A percentile compares a stretch with the other conserved stretches of the same genome.
Conservation (phyloP, 2,797 vertebrate genomes). For the Discoglossus pictus region DNA sequence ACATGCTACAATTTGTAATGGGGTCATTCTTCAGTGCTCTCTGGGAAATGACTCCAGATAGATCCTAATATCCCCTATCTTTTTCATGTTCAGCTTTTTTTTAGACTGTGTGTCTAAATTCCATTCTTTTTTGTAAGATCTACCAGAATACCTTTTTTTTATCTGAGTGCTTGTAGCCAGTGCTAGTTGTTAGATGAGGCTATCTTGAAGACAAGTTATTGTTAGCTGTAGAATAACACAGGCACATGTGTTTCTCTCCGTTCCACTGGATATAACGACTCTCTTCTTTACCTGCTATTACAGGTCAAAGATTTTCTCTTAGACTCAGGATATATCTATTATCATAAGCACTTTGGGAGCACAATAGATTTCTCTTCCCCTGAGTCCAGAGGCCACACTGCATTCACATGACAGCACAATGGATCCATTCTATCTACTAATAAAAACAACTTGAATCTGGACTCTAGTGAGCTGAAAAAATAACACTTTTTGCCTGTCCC, state of each 20-base stretch:
- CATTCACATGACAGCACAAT: neutral
- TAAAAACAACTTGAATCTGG: neutral
- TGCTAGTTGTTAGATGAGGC: neutral
- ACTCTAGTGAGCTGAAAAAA: too few relatives aligned
- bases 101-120: neutral
- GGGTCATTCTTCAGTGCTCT: slow-evolving; percentile 32
- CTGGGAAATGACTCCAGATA: slow-evolving; percentile 37
- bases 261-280: neutral
- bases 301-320: neutral
- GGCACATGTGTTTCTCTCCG: neutral
- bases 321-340: neutral
- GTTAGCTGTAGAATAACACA: neutral
- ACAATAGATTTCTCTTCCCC: slow-evolving; percentile 8
- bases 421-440: neutral
- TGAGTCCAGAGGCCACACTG: neutral
- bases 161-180: neutral
- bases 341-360: slow-evolving; percentile 16
- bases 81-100: slow-evolving; percentile 13
- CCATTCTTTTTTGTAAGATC: neutral
- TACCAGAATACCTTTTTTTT: neutral
- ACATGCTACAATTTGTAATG: slow-evolving; percentile 43
- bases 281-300: neutral
- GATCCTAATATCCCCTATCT: slow-evolving; percentile 27
- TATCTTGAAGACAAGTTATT: neutral
- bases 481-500: too few relatives aligned